A percentile compares a stretch with the other conserved stretches of the same genome.
Conservation (phyloP, 2,888 invertebrate genomes). For the Mycogona germanica region DNA sequence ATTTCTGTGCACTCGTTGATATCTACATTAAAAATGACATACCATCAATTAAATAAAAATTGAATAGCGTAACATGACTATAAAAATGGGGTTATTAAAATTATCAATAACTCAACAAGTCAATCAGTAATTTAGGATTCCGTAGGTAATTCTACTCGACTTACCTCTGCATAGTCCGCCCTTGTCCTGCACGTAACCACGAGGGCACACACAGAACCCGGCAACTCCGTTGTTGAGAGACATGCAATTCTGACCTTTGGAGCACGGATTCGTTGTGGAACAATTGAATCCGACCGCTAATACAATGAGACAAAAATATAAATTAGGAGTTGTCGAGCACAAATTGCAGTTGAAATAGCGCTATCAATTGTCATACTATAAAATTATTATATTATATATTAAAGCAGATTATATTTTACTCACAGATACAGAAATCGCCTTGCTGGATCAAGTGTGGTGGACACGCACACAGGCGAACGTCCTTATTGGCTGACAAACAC, state of each 20-base stretch:
- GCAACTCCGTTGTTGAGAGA: slow-evolving; percentile 78
- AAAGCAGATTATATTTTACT: too few relatives aligned
- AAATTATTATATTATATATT: too few relatives aligned
- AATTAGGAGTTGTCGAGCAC: not conserved
- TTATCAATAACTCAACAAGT: too few relatives aligned
- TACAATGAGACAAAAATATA: not conserved
- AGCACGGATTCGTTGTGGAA: slow-evolving; percentile 53
- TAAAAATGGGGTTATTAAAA: not conserved
- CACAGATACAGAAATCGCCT: slow-evolving; percentile 27
- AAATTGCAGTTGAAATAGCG: too few relatives aligned
- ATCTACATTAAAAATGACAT: slow-evolving; percentile 37
- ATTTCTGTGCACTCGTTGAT: slow-evolving; percentile 65
- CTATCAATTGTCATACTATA: too few relatives aligned
- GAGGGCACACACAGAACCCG: slow-evolving; percentile 86
- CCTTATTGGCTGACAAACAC: slow-evolving; percentile 23
- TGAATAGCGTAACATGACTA: not conserved
- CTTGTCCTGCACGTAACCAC: slow-evolving; percentile 59
- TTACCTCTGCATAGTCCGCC: slow-evolving; percentile 61
- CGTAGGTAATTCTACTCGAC: too few relatives aligned
- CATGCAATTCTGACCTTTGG: slow-evolving; percentile 82
- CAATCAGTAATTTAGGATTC: too few relatives aligned
- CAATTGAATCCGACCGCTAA: slow-evolving; percentile 25
- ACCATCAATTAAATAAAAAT: not conserved
- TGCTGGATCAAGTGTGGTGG: slow-evolving; percentile 25
- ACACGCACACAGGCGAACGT: slow-evolving; percentile 25